Base-by-base conservation (phyloP, 2,113 vertebrate species). In the Pelusios castaneus region DNA sequence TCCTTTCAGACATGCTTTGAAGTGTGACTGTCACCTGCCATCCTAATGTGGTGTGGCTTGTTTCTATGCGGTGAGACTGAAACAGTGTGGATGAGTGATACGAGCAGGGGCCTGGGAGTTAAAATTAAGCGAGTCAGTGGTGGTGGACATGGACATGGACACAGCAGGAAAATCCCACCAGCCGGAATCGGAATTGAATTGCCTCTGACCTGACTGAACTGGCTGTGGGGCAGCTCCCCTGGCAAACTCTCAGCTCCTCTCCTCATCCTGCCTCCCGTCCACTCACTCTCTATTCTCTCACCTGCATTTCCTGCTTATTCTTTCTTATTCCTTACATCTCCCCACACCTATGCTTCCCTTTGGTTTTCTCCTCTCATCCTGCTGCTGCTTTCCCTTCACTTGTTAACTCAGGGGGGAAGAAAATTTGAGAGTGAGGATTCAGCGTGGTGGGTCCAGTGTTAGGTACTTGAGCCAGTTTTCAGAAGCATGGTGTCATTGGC, bases 261-360 rank as follows among this genome's bases (percentile, higher is more conserved):
- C 0, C 0, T 10, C 76, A 2, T 27, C 11, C 43, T 60, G 45
- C 2, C 0, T 60, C 54, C 78, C 47, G n/a, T 38, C 51, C 45
- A 24, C 9, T 56, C 55, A 56, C 55, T 16, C 31, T 55, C 14
- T 54, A 49, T 41, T 21, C 43, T 84, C 43, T 70, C 52, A 41
- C 5, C 0, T 2, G 5, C 73, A 10, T 21, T 0, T 0, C 79
- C 58, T 90, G 13, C 70, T 84, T 73, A 52, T 27, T 73, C 43
- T 13, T 4, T 82, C 78, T 73, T 43, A 63, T 52, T 24, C 41
- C 8, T 47, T 29, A 4, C 34, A 31, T 34, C 47, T 91, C 79
- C 38, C 49, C 45, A 2, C 41, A 80, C 29, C 58, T 63, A 52
- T 75, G 9, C 60, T 49, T 91, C 52, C 75, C 83, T 91, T 80